phyloP scores from a whole-genome alignment of 2,888 invertebrate species.

The Habrosyne pyritoides region DNA sequence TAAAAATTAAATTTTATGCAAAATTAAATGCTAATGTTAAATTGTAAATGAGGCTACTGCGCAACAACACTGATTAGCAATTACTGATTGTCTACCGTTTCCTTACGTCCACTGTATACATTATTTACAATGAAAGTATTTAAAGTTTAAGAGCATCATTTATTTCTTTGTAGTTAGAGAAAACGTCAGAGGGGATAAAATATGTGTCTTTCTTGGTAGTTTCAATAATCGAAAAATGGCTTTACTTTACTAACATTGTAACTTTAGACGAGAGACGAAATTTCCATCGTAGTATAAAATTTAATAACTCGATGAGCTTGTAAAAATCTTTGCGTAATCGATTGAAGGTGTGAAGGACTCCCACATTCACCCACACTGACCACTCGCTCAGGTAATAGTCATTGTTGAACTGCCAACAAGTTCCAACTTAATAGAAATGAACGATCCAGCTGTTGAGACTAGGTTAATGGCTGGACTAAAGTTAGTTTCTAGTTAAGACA shows the following conservation, averaged over 20 bases:
- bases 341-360: conserved; percentile 11
- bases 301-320: conserved; percentile 8
- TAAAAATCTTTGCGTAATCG: background rate
- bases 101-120: no score
- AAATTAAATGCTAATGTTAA: no score
- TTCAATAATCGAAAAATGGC: background rate
- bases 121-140: no score
- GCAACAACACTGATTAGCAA: background rate
- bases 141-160: no score
- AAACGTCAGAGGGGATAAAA: no score
- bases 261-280: background rate
- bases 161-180: no score
- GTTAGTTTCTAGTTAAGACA: background rate
- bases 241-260: background rate
- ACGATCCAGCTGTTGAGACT: background rate
- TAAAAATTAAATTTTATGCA: background rate
- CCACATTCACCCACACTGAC: conserved; percentile 9
- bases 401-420: conserved; percentile 9
- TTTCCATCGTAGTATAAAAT: conserved; percentile 20
- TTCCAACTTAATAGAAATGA: conserved; percentile 22
- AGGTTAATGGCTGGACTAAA: background rate
- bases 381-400: background rate
- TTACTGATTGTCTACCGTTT: background rate
- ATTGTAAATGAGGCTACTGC: background rate
- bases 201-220: background rate